A percentile compares a stretch with the other conserved stretches of the same genome.
Conservation (phyloP, 2,888 invertebrate species). For the Lithophane socia region DNA sequence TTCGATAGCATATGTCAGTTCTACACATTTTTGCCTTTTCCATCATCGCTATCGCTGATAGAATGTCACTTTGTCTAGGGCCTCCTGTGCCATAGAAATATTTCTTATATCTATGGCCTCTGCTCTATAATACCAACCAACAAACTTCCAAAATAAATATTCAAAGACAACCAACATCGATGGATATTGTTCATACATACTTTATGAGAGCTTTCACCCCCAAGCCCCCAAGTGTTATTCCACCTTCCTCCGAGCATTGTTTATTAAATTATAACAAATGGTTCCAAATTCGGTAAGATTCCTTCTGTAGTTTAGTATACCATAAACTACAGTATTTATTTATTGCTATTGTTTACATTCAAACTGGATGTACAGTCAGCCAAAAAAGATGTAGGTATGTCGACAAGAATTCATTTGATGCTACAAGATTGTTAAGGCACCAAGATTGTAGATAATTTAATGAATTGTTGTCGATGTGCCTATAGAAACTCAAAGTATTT, state of each 20-base stretch:
- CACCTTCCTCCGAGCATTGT: constrained; percentile 10
- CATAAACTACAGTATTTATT: constrained; percentile 47
- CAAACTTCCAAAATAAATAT: too few species aligned
- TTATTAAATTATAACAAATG: constrained; percentile 26
- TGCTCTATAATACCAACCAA: too few species aligned
- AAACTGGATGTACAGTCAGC: constrained; percentile 20
- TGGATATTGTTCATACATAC: too few species aligned
- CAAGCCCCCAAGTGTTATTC: constrained; percentile 6
- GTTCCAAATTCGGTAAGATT: constrained; percentile 27
- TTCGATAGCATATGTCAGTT: too few species aligned
- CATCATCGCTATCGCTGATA: too few species aligned
- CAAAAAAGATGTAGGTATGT: neutral
- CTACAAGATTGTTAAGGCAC: neutral
- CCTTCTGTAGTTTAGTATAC: constrained; percentile 20
- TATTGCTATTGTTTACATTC: constrained; percentile 44
- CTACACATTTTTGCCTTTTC: too few species aligned
- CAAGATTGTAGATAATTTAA: neutral
- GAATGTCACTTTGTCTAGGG: too few species aligned
- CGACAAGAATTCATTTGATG: neutral
- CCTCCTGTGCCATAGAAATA: too few species aligned
- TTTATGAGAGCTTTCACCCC: constrained; percentile 30
- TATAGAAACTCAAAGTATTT: neutral
- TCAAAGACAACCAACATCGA: too few species aligned
- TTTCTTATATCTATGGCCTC: too few species aligned
- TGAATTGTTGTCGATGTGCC: neutral